Base-by-base conservation (phyloP, 92 coral and sea anemone genomes). In the Paramuricea clavata region DNA sequence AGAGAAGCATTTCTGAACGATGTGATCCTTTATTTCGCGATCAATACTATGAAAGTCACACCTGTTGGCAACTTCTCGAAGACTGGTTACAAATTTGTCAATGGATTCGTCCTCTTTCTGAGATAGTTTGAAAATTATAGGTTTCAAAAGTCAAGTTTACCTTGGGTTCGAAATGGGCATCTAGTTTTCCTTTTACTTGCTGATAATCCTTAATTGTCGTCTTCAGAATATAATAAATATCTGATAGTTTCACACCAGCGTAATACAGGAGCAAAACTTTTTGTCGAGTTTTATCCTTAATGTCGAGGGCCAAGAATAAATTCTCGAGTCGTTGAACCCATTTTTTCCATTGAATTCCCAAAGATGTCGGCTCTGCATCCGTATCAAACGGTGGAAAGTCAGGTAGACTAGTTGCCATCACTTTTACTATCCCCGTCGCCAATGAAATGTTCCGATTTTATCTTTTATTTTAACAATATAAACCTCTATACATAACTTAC, bases 261-360 rank as follows among this genome's bases (percentile, higher is more conserved):
- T 82, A 82, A 22, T 82, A 78, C 25, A 82, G 42, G 8, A 82
- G 87, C 22, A 47, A 67, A 43, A 78, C 78, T 32, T 82, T 83
- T 33, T 49, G 81, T 83, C 87, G 69, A 43, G 19, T 47, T 50
- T 83, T 83, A 23, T 83, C 87, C n/a, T 70, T 69, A 69, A 83
- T 83, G 69, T 69, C 87, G 6, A 83, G 81, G 11, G 80, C 87
- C 19, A 83, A 27, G 22, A 83, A 71, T 81, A 83, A 69, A 52
- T 70, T 70, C 26, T 83, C 81, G 35, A 83, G 69, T 44, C 80
- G 23, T 22, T n/a, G 17, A 69, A 69, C 49, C 87, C 87, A 83
- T 50, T 83, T 83, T 35, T 83, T 83, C 79, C 87, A 83, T 49
- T 69, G 87, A 31, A 69, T 47, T 23, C 87, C 87, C 78, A 83